Evolutionary conservation across 2,113 vertebrate species (phyloP).

Genomic region (Apus apus): DNA sequence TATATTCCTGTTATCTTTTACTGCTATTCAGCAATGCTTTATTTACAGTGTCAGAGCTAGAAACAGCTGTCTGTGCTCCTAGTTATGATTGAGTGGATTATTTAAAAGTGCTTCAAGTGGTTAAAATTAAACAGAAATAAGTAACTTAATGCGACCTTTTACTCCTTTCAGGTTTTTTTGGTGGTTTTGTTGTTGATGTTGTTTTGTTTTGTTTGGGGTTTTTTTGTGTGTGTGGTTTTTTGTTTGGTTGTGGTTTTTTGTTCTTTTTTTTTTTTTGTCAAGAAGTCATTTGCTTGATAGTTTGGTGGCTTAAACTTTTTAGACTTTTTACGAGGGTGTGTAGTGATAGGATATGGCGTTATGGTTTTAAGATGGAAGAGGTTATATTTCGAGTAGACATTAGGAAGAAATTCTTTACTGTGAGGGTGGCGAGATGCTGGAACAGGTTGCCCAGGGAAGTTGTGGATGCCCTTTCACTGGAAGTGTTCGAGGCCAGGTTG

Average conservation of each 20-base stretch:
- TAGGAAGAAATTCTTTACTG: no score
- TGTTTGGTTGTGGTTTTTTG: not conserved
- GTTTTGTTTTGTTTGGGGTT: not conserved
- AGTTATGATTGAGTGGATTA: not conserved
- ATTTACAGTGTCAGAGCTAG: not conserved
- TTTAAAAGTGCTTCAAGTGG: not conserved
- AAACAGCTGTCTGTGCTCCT: not conserved
- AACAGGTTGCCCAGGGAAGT: no score
- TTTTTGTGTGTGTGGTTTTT: not conserved
- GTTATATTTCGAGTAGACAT: no score
- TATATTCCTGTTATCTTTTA: not conserved
- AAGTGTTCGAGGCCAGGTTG: no score
- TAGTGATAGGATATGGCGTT: no score
- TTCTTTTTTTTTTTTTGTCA: not conserved
- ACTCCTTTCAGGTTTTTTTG: not conserved
- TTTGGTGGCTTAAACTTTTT: not conserved
- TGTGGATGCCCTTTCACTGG: no score
- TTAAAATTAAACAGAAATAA: constrained; percentile 23
- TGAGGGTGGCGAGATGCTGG: no score
- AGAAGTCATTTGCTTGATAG: not conserved
- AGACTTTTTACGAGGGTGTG: no score
- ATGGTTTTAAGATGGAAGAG: no score
- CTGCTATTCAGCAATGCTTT: not conserved
- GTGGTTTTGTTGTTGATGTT: not conserved
- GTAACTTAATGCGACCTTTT: not conserved